Evolutionary conservation across 2,113 vertebrate species (phyloP).

Genomic region (Typhlomys cinereus): DNA sequence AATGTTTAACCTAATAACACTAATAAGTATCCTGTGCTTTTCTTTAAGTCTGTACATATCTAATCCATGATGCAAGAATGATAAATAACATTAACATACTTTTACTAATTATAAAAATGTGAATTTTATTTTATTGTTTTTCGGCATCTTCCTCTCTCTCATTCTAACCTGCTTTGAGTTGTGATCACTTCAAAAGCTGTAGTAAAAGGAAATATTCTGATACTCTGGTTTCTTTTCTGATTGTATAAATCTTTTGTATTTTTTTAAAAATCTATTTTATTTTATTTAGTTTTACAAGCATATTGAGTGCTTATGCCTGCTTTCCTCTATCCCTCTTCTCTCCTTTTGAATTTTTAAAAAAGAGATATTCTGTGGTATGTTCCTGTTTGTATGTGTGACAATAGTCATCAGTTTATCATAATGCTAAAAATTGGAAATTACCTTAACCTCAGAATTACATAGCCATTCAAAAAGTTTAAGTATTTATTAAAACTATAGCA

Average conservation of each 20-base stretch:
- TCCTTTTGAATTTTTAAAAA: neutral
- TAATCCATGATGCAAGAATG: neutral
- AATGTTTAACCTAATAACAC: too few relatives aligned
- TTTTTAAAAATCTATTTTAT: too few relatives aligned
- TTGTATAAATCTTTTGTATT: too few relatives aligned
- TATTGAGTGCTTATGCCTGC: too few relatives aligned
- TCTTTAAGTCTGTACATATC: neutral
- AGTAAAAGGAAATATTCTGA: neutral
- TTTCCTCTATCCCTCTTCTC: too few relatives aligned
- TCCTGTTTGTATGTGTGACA: neutral
- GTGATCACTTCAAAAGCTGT: slow-evolving; percentile 31
- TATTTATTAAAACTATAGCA: neutral
- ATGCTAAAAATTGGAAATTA: neutral
- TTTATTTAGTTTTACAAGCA: too few relatives aligned
- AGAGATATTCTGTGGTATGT: slow-evolving; percentile 1
- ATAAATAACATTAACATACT: slow-evolving; percentile 42
- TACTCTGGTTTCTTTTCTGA: too few relatives aligned
- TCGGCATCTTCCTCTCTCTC: neutral
- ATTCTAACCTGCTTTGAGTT: slow-evolving; percentile 34
- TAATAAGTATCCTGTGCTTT: neutral
- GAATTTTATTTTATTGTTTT: neutral
- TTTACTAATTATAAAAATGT: slow-evolving; percentile 40
- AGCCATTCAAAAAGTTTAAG: neutral
- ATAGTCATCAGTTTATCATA: neutral
- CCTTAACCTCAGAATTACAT: neutral